These are phyloP conservation scores for Drosophila recens DNA, from an alignment of 2,888 invertebrate genomes.

Conservation along the genomic window DNA sequence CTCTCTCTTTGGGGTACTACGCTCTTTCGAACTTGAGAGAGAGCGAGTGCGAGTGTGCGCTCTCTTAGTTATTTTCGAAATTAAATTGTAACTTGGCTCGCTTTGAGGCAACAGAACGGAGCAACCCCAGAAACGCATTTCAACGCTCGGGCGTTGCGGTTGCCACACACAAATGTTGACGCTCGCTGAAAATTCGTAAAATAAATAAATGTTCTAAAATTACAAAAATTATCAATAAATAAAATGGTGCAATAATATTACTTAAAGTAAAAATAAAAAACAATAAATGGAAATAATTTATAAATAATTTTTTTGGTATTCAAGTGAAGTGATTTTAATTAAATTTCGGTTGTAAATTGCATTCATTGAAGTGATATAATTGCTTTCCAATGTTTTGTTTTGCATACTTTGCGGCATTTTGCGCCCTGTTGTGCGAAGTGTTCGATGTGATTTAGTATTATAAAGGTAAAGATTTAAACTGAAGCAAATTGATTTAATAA, in stretches of 20 bases:
- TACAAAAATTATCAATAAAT: not conserved
- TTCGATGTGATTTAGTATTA: slow-evolving; percentile 25
- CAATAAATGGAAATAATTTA: not conserved
- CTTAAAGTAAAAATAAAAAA: slow-evolving; percentile 36
- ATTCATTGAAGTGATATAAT: slow-evolving; percentile 7
- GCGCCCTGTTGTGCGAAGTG: not conserved
- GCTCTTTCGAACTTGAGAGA: slow-evolving; percentile 43
- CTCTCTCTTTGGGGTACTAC: not conserved
- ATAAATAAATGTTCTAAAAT: slow-evolving; percentile 26
- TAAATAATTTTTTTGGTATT: slow-evolving; percentile 6
- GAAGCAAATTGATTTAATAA: not conserved
- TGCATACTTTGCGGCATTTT: slow-evolving; percentile 26
- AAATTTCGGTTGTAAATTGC: not conserved
- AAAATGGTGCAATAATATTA: slow-evolving; percentile 38
- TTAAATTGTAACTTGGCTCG: slow-evolving; percentile 34
- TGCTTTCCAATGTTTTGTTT: slow-evolving; percentile 7
- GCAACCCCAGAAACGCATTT: slow-evolving; percentile 84
- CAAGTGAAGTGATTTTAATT: slow-evolving; percentile 6
- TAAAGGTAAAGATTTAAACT: slow-evolving; percentile 28
- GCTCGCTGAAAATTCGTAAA: slow-evolving; percentile 22
- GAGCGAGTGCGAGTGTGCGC: slow-evolving; percentile 14
- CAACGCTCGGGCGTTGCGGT: slow-evolving; percentile 84
- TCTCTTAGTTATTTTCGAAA: slow-evolving; percentile 63
- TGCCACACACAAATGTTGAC: slow-evolving; percentile 64
- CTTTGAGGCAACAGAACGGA: slow-evolving; percentile 47